These are phyloP conservation scores for Aleiodes testaceus DNA, from an alignment of 2,888 invertebrate genomes.

Conservation along the genomic window DNA sequence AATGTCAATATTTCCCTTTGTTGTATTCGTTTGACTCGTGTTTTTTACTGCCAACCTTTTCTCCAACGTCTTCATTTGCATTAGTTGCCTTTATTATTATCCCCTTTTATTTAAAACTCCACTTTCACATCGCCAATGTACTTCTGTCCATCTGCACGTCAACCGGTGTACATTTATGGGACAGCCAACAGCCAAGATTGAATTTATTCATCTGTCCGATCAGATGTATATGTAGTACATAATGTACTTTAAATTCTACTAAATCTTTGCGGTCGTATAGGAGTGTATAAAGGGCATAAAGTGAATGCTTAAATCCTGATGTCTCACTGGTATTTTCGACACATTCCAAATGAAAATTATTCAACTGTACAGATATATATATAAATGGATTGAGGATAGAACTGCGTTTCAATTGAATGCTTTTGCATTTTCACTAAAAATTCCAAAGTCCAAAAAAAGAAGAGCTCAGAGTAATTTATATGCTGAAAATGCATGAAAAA, in stretches of 20 bases:
- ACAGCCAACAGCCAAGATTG: conserved; percentile 4
- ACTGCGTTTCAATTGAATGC: conserved; percentile 31
- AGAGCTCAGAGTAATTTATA: background rate
- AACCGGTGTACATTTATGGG: conserved; percentile 30
- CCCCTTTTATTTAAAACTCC: conserved; percentile 1
- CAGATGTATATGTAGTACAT: conserved; percentile 27
- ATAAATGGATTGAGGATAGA: background rate
- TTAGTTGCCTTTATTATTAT: background rate
- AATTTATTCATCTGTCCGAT: conserved; percentile 40
- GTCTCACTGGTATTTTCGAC: conserved; percentile 3
- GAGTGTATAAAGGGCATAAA: conserved; percentile 2
- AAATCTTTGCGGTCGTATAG: conserved; percentile 14
- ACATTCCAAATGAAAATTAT: conserved; percentile 18
- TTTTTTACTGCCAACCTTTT: conserved; percentile 7
- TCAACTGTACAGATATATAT: conserved; percentile 12
- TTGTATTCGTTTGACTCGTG: background rate
- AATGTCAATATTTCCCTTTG: conserved; percentile 13
- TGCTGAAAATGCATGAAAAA: background rate
- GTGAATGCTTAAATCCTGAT: conserved; percentile 12
- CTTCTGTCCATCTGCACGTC: conserved; percentile 24
- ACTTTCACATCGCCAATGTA: background rate
- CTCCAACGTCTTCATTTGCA: background rate
- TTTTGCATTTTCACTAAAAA: conserved; percentile 30
- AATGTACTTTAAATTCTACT: conserved; percentile 36
- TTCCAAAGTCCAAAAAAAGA: background rate